A percentile compares a stretch with the other conserved stretches of the same genome.
These are phyloP conservation scores for Meloidogyne floridensis DNA, from an alignment of 1,140 invertebrate genomes.

Conservation along the genomic window DNA sequence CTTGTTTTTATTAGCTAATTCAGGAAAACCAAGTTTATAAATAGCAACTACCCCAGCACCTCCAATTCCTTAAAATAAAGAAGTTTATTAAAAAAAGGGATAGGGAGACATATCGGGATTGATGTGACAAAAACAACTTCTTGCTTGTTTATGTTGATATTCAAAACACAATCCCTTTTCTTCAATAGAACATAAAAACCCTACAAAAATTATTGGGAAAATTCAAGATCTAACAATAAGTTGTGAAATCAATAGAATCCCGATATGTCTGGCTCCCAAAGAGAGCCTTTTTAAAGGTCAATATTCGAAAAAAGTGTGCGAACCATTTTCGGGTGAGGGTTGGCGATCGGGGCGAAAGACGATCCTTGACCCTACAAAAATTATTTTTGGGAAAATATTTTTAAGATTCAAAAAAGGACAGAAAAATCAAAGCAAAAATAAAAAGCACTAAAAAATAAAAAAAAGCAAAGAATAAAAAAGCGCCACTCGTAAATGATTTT, in stretches of 20 bases:
- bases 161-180: too few relatives aligned
- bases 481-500: background rate
- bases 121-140: too few relatives aligned
- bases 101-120: too few relatives aligned
- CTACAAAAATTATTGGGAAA: too few relatives aligned
- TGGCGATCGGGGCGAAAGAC: slow-evolving; percentile 33
- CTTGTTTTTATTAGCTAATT: slow-evolving; percentile 39
- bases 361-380: slow-evolving; percentile 33
- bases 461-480: background rate
- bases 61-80: slow-evolving; percentile 71
- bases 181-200: too few relatives aligned
- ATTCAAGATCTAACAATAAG: too few relatives aligned
- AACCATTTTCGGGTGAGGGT: slow-evolving; percentile 40
- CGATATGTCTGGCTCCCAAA: too few relatives aligned
- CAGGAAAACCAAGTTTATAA: slow-evolving; percentile 81
- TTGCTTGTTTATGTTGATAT: too few relatives aligned
- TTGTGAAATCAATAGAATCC: too few relatives aligned
- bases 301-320: background rate
- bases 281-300: too few relatives aligned
- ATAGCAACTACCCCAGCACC: slow-evolving; percentile 89
- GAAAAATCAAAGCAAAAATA: background rate
- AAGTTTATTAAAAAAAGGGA: background rate
- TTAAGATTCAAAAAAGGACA: background rate
- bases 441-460: background rate
- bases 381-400: background rate